Percentiles rank a stretch among this genome's conserved stretches.
phyloP scores from a whole-genome alignment of 2,797 vertebrate species.

The Erithacus rubecula region DNA sequence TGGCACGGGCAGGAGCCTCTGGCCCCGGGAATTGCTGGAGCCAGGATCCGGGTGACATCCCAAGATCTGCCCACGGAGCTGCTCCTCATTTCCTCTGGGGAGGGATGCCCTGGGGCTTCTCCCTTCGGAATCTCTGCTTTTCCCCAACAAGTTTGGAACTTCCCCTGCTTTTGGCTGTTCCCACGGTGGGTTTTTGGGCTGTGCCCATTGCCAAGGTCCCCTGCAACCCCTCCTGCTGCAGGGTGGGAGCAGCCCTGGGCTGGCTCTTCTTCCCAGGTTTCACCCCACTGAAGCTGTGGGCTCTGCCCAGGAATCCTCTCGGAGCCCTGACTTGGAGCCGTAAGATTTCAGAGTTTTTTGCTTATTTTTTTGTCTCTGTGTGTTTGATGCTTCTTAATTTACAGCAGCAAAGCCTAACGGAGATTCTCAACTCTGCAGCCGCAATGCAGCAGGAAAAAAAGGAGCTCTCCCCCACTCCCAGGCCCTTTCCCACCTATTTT shows the following conservation, averaged over 20 bases:
- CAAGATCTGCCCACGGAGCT: not conserved
- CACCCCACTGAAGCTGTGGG: fast-evolving
- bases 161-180: too few relatives aligned
- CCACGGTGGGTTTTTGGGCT: fast-evolving
- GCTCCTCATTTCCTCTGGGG: not conserved
- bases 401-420: not conserved
- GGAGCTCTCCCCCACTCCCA: not conserved
- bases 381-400: not conserved
- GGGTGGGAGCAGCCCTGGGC: not conserved
- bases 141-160: fast-evolving
- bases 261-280: not conserved
- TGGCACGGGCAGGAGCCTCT: not conserved
- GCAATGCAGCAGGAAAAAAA: conserved; percentile 1
- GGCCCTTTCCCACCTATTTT: not conserved
- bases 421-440: not conserved
- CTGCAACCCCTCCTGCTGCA: too few relatives aligned
- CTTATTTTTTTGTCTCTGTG: not conserved
- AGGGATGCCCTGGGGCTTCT: not conserved
- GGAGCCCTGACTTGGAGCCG: not conserved
- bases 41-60: not conserved
- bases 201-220: not conserved
- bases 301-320: fast-evolving
- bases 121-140: not conserved
- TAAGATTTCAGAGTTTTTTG: not conserved
- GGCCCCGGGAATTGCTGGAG: not conserved